Evolutionary conservation across 2,113 vertebrate species (phyloP), one percentile per base, ranked within the genome.

Genomic region (Hydrolagus affinis): DNA sequence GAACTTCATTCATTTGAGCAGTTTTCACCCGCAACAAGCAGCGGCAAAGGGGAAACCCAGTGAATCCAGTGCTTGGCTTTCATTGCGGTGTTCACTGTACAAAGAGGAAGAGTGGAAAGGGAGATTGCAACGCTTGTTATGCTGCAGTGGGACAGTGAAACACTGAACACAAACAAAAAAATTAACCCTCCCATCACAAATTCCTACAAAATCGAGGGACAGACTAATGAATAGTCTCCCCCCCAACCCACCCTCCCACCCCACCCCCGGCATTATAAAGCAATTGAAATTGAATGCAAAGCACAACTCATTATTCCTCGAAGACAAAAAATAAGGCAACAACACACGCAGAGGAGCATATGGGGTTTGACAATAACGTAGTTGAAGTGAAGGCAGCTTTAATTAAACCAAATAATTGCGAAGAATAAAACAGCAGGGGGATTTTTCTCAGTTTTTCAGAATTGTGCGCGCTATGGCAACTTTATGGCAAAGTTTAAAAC

Each of bases 401-500:
- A 30, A 75, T 75, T 83, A 83, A 68, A 66, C 78, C 60, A 83
- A 83, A 83, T 83, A 83, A 80, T 68, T 83, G 60, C 66, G 78
- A 83, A 66, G 62, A 66, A 60, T 75, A 64, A 83, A 83, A 83
- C 78, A 83, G 28, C 78, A 83, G 23, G 78, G 78, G 78, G 66
- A 83, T 83, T 83, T 83, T 66, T 17, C 62, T 66, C n/a, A 0
- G 59, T 68, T 77, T 83, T 32, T 32, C 62, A 60, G 17, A 28
- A 83, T 66, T 83, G 11, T 83, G 78, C 59, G 32, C 85, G 62
- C 70, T 30, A 8, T 93, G 92, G 93, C 93, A 95, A 95, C 94
- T 93, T 93, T 89, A 92, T 92, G 91, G 91, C 92, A 92, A 94
- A 94, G 93, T 95, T 94, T 95, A 32, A 93, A 92, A 92, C 94